phyloP scores from a whole-genome alignment of 1,140 invertebrate species.

The Phymastichus coffea region DNA sequence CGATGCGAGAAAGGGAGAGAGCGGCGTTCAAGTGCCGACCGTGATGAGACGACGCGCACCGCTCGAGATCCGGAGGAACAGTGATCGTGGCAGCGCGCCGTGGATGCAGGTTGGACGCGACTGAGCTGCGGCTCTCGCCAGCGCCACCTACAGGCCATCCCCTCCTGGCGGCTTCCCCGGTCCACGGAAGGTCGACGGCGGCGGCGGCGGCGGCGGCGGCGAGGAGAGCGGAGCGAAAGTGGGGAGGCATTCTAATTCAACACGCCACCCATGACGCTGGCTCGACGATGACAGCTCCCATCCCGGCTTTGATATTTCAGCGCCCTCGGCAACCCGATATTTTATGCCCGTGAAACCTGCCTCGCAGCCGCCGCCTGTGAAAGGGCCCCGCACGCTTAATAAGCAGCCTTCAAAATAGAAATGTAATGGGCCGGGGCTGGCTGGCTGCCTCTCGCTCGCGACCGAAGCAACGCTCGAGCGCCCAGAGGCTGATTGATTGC shows the following conservation, averaged over 20 bases:
- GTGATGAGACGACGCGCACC: constrained; percentile 32
- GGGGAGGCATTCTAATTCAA: constrained; percentile 61
- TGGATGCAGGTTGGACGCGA: neutral
- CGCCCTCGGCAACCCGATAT: constrained; percentile 58
- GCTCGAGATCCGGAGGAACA: constrained; percentile 46
- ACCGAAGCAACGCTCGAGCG: neutral
- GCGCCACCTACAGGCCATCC: neutral
- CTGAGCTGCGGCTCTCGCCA: neutral
- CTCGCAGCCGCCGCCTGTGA: constrained; percentile 28
- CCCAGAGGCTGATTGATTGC: constrained; percentile 55
- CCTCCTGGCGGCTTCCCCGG: neutral
- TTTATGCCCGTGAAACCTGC: constrained; percentile 58
- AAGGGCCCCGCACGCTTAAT: constrained; percentile 42
- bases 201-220: constrained; percentile 53
- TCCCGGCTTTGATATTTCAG: constrained; percentile 62
- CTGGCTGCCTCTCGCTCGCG: no score
- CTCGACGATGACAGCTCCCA: constrained; percentile 65
- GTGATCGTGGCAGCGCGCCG: no score
- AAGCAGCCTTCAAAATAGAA: constrained; percentile 61
- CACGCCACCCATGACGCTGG: constrained; percentile 68
- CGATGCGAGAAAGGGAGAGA: neutral
- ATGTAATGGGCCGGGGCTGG: constrained; percentile 54
- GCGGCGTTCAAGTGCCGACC: no score
- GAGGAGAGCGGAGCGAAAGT: constrained; percentile 43
- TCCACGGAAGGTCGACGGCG: constrained; percentile 32